phyloP scores from a whole-genome alignment of 1,140 invertebrate species.

The Platyscapa corneri region DNA sequence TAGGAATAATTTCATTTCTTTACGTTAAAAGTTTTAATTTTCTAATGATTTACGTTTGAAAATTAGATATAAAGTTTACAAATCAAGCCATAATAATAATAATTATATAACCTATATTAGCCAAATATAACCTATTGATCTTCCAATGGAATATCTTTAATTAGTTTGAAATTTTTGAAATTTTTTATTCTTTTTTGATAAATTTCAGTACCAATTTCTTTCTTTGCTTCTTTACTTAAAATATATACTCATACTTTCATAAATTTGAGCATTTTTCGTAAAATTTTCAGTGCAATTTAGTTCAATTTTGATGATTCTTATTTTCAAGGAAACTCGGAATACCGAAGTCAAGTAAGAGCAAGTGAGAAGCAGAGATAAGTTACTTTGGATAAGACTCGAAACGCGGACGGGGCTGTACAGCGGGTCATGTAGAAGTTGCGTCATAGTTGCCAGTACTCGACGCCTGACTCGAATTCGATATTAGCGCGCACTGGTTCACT shows the following conservation, averaged over 20 bases:
- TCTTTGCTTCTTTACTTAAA: no score
- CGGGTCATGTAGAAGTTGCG: slow-evolving; percentile 3
- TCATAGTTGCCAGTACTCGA: slow-evolving; percentile 30
- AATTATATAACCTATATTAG: no score
- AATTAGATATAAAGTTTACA: not conserved
- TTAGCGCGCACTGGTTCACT: slow-evolving; percentile 1
- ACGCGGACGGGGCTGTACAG: not conserved
- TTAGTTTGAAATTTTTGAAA: not conserved
- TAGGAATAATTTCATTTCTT: no score
- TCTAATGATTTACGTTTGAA: not conserved
- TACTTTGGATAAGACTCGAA: slow-evolving; percentile 37
- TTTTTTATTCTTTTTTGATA: not conserved
- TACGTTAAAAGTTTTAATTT: not conserved
- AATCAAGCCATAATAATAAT: no score
- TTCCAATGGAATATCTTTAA: not conserved
- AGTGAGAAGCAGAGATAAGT: slow-evolving; percentile 20
- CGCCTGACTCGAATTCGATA: slow-evolving; percentile 49
- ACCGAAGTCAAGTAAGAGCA: not conserved
- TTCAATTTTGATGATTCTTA: not conserved
- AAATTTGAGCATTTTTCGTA: no score
- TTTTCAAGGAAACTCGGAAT: not conserved
- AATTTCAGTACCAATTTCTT: no score
- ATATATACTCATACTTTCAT: no score
- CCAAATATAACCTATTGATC: no score
- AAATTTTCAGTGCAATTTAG: not conserved